Percentiles rank a stretch among this genome's conserved stretches.
Conservation (phyloP, 2,113 vertebrate species). For the Promerops cafer region DNA sequence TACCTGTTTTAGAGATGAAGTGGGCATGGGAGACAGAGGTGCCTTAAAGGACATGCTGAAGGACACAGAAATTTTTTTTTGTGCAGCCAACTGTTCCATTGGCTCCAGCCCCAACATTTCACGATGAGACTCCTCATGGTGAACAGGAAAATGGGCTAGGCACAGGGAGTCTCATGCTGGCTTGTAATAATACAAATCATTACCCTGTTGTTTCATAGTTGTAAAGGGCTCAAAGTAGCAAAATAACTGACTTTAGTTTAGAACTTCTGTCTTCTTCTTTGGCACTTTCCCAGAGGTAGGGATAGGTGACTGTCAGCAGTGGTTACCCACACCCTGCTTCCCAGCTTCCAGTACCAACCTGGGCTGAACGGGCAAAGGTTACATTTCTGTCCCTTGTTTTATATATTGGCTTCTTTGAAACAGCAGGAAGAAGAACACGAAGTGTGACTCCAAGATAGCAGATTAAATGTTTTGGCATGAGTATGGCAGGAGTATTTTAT, state of each 20-base stretch:
- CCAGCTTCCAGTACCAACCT: neutral
- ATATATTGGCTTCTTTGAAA: neutral
- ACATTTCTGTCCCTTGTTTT: neutral
- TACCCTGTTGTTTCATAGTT: neutral
- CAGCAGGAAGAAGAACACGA: neutral
- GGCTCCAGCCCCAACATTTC: neutral
- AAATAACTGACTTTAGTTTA: neutral
- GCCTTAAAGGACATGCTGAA: neutral
- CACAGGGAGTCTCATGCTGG: neutral
- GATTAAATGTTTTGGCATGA: neutral
- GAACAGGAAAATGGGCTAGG: neutral
- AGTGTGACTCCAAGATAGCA: neutral
- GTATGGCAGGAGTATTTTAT: neutral
- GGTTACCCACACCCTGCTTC: neutral
- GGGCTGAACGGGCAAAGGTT: neutral
- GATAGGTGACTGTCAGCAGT: neutral
- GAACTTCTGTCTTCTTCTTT: neutral
- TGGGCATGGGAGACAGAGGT: neutral
- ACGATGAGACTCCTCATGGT: fast-evolving
- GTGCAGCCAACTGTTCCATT: neutral
- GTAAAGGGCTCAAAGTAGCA: neutral
- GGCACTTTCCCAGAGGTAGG: neutral
- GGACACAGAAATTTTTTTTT: neutral
- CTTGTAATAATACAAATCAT: neutral
- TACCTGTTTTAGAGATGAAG: neutral